These are phyloP conservation scores for Peribatodes rhomboidaria DNA, from an alignment of 2,888 invertebrate species.

Conservation along the genomic window DNA sequence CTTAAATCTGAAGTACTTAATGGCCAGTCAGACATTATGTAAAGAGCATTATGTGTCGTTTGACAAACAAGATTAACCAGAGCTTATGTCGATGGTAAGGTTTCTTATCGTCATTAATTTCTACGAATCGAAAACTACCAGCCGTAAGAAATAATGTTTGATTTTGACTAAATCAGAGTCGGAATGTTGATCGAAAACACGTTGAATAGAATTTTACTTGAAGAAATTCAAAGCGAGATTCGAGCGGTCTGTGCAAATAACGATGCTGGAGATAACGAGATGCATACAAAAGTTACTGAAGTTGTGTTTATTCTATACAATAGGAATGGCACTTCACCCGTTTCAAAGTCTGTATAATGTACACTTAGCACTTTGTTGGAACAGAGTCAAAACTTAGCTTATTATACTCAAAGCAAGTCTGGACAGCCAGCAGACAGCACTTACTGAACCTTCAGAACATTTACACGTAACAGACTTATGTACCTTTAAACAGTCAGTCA, in stretches of 20 bases:
- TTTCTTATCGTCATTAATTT: conserved; percentile 47
- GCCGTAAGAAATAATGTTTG: conserved; percentile 13
- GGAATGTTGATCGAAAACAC: conserved; percentile 36
- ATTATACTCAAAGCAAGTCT: conserved; percentile 6
- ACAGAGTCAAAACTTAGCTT: background rate
- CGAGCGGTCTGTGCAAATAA: conserved; percentile 65
- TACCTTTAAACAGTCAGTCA: background rate
- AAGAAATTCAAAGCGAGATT: conserved; percentile 53
- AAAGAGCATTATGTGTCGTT: conserved; percentile 54
- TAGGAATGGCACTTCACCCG: conserved; percentile 45
- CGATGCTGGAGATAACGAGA: conserved; percentile 71
- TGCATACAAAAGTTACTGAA: conserved; percentile 66
- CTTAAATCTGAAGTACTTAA: conserved; percentile 47
- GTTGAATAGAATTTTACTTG: conserved; percentile 39
- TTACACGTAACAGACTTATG: background rate
- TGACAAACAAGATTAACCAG: conserved; percentile 62
- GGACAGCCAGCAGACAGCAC: conserved; percentile 1
- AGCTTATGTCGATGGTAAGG: conserved; percentile 54
- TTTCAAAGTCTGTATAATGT: conserved; percentile 37
- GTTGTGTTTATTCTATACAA: conserved; percentile 55
- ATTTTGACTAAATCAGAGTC: conserved; percentile 10
- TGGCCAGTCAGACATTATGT: conserved; percentile 54
- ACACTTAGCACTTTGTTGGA: conserved; percentile 22
- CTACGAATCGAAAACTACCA: conserved; percentile 8
- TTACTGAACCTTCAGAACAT: conserved; percentile 1